A percentile compares a stretch with the other conserved stretches of the same genome.
These are phyloP conservation scores for Corbicula japonica DNA, from an alignment of 2,888 invertebrate genomes.

Conservation along the genomic window DNA sequence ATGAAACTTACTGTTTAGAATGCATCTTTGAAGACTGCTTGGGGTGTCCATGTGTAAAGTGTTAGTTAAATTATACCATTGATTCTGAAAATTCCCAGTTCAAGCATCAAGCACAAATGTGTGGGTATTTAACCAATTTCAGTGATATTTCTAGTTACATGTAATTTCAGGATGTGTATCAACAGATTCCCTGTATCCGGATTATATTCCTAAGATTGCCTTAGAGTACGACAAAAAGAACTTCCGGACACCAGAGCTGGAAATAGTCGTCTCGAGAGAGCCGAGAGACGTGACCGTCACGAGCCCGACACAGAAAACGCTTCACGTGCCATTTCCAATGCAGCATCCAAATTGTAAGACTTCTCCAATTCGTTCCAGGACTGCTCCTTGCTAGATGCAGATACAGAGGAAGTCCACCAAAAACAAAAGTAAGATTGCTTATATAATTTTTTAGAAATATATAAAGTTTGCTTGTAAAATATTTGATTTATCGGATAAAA, in stretches of 20 bases:
- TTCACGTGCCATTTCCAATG: not conserved
- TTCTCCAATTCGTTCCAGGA: not conserved
- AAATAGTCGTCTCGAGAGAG: not conserved
- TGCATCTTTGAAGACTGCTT: too few species aligned
- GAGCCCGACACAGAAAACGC: not conserved
- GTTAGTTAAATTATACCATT: too few species aligned
- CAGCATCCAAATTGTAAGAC: slow-evolving; percentile 2
- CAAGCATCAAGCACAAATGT: too few species aligned
- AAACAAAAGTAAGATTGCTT: not conserved
- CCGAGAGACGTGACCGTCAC: not conserved
- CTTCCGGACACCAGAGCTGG: slow-evolving; percentile 1
- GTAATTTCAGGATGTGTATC: slow-evolving; percentile 24
- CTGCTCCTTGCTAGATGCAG: not conserved
- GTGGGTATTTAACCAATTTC: too few species aligned
- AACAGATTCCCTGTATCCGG: slow-evolving; percentile 27
- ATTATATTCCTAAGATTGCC: slow-evolving; percentile 35
- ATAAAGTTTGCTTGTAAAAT: too few species aligned
- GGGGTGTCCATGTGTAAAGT: too few species aligned
- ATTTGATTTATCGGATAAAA: not conserved
- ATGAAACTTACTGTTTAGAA: too few species aligned
- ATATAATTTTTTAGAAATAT: not conserved
- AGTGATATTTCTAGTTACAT: too few species aligned
- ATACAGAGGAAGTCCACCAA: not conserved
- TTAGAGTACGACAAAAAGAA: slow-evolving; percentile 1
- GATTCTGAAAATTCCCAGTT: too few species aligned